These are phyloP conservation scores for Neogale vison DNA, from an alignment of 2,113 vertebrate genomes.

Conservation along the genomic window DNA sequence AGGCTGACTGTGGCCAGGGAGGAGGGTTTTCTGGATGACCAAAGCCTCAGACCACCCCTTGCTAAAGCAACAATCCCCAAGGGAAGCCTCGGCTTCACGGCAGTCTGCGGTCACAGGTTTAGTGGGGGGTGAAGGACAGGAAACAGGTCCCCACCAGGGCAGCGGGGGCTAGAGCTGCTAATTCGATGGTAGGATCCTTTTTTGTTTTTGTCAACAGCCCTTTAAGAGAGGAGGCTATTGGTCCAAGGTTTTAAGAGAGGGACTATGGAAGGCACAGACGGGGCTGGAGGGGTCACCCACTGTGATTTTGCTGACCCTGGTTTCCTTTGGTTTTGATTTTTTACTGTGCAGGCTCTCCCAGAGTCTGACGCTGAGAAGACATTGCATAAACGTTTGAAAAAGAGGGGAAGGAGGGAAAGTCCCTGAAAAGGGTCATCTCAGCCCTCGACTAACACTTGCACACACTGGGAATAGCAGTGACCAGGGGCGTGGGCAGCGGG, in stretches of 20 bases:
- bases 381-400: not conserved
- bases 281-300: not conserved
- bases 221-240: not conserved
- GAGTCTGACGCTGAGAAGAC: not conserved
- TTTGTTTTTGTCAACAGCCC: not conserved
- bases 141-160: not conserved
- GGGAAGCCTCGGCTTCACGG: not conserved
- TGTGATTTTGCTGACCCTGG: fast-evolving
- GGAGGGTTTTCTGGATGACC: not conserved
- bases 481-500: fast-evolving
- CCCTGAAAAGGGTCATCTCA: not conserved
- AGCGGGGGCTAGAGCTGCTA: not conserved
- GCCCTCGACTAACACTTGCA: not conserved
- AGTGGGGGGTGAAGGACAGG: no score
- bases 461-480: not conserved
- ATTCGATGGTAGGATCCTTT: not conserved
- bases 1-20: not conserved
- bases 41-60: not conserved
- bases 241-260: not conserved
- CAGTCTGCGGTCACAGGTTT: not conserved
- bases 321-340: not conserved
- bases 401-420: not conserved
- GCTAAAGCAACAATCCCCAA: not conserved
- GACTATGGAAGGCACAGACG: fast-evolving
- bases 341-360: not conserved